Percentiles rank a stretch among this genome's conserved stretches.
Conservation (phyloP, 92 coral and sea anemone species). For the Palythoa grandis region DNA sequence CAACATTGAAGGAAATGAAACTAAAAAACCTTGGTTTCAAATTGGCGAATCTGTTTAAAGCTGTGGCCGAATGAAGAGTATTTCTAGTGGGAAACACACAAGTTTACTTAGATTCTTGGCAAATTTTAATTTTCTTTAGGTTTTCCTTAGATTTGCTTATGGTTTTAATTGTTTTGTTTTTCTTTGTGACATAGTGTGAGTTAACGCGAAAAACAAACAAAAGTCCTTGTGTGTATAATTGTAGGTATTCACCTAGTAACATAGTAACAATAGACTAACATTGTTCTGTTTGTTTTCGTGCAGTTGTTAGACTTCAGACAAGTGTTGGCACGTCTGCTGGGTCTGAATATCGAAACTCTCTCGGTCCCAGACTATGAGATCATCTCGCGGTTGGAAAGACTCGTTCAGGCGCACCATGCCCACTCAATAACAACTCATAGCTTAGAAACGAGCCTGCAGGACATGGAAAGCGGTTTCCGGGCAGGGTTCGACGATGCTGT, state of each 20-base stretch:
- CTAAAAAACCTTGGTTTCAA: too few relatives aligned
- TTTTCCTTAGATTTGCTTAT: too few relatives aligned
- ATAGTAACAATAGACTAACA: background rate
- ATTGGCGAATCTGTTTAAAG: too few relatives aligned
- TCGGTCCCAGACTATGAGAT: conserved; percentile 99
- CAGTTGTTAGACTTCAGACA: conserved; percentile 96
- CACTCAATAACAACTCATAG: conserved; percentile 97
- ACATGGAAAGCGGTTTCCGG: conserved; percentile 93
- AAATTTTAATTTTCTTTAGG: too few relatives aligned
- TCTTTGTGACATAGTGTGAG: too few relatives aligned
- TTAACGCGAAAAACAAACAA: too few relatives aligned
- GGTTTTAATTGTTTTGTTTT: too few relatives aligned
- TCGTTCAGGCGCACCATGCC: conserved; percentile 99
- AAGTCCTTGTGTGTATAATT: too few relatives aligned
- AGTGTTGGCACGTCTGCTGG: conserved; percentile 96
- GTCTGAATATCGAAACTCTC: conserved; percentile 89
- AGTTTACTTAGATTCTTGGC: too few relatives aligned
- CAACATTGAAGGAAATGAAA: too few relatives aligned
- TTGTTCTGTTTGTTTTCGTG: background rate
- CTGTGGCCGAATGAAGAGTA: too few relatives aligned
- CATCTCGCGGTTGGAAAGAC: conserved; percentile 95
- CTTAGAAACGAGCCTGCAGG: conserved; percentile 96
- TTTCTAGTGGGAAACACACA: too few relatives aligned
- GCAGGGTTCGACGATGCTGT: conserved; percentile 93
- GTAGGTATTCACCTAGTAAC: background rate